Base-by-base conservation (phyloP, 2,113 vertebrate species). In the Oostethus manadensis region DNA sequence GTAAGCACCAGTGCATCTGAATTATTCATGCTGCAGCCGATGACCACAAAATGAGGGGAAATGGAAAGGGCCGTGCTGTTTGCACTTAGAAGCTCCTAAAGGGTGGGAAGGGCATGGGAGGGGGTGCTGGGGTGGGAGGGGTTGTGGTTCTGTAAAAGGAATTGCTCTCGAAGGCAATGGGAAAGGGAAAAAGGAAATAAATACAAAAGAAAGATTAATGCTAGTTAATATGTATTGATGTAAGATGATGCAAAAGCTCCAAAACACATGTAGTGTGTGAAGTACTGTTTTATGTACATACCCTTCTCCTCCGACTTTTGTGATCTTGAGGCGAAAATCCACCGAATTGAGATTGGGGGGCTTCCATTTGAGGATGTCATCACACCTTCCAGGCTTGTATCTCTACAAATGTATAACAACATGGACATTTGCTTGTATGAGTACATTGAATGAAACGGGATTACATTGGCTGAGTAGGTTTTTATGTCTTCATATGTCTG, bases 351-450 rank as follows among this genome's bases (percentile, higher is more conserved):
- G 89, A 83, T 95, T 97, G 47, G 95, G 97, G 51, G 97, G 97
- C 77, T 99, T 99, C 97, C 97, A 99, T 86, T 99, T 99, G 71
- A 99, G 93, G 85, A 98, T 99, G 71, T 98, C 94, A 68, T 98
- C 94, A 80, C 95, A 98, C 63, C 93, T 90, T 61, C 97, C 97
- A 20, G 95, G 81, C 75, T 93, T 96, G 84, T 99, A 99, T 86
- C 91, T 96, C 97, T 99, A 80, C 53, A 68, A 26, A 20, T 18
- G 56, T 7, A 59, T 40, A 0, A 66, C 8, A 49, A 33, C 1
- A 16, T 9, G 6, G 13, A 44, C n/a, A 50, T 59, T 16, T 61
- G 20, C 7, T 35, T 3, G 11, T 16, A 46, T 56, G 43, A 66
- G 63, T 16, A 18, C 15, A 29, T 67, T 47, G 53, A 7, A 69